Percentiles rank a stretch among this genome's conserved stretches.
Evolutionary conservation across 2,797 vertebrate genomes (phyloP).

Genomic region (Salmo trutta): DNA sequence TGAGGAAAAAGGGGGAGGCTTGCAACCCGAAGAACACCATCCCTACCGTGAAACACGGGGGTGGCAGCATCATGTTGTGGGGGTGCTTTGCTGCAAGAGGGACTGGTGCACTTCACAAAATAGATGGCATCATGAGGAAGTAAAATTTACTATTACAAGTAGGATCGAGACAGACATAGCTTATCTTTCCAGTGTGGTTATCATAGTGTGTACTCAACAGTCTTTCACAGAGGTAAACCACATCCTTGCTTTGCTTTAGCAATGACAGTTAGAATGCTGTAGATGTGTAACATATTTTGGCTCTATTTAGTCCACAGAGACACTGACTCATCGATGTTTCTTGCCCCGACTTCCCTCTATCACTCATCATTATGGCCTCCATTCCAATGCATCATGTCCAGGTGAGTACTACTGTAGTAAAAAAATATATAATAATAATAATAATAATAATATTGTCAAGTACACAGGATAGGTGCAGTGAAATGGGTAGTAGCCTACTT

Average conservation of each 20-base stretch:
- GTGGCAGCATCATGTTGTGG: no score
- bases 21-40: no score
- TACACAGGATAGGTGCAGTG: no score
- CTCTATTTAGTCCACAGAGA: background rate
- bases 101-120: no score
- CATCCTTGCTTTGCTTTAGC: constrained; percentile 3
- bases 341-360: constrained; percentile 18
- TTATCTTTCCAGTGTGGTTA: constrained; percentile 21
- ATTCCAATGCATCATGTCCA: background rate
- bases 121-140: no score
- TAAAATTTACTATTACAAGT: background rate
- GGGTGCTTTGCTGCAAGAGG: no score
- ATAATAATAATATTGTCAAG: background rate
- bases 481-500: background rate
- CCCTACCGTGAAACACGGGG: no score
- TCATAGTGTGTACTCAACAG: background rate
- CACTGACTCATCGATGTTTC: constrained; percentile 30
- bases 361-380: background rate
- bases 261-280: background rate
- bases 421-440: no score
- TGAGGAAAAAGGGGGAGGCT: no score
- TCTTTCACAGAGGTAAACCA: constrained; percentile 30
- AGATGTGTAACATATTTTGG: background rate
- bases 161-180: constrained; percentile 14
- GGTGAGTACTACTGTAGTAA: background rate